phyloP scores from a whole-genome alignment of 1,140 invertebrate genomes.

The Lysiphlebus fabarum region DNA sequence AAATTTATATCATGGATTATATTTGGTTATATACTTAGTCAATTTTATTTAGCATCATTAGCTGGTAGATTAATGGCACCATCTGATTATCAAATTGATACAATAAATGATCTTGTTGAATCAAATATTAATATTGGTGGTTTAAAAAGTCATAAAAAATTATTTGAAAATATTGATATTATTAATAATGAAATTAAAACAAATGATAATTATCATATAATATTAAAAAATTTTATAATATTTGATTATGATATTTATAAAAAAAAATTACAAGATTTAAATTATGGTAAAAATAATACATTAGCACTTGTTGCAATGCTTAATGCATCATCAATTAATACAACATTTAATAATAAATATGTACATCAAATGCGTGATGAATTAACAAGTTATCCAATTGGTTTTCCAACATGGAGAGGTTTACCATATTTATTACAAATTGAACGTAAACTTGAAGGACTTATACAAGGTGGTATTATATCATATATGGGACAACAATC shows the following conservation, averaged over 20 bases:
- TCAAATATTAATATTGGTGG: slow-evolving; percentile 28
- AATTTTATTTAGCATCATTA: slow-evolving; percentile 43
- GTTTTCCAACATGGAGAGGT: slow-evolving; percentile 37
- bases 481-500: slow-evolving; percentile 24
- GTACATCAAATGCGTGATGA: slow-evolving; percentile 36
- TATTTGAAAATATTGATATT: slow-evolving; percentile 21
- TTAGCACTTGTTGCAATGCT: slow-evolving; percentile 37
- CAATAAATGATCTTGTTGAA: slow-evolving; percentile 20
- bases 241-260: slow-evolving; percentile 32
- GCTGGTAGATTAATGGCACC: slow-evolving; percentile 41
- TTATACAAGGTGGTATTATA: slow-evolving; percentile 36
- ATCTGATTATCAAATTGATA: slow-evolving; percentile 25
- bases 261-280: slow-evolving; percentile 24
- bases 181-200: slow-evolving; percentile 12
- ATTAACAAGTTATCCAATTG: slow-evolving; percentile 38
- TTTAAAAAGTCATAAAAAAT: slow-evolving; percentile 10
- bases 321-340: slow-evolving; percentile 32
- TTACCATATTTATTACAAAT: slow-evolving; percentile 36
- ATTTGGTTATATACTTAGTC: slow-evolving; percentile 42
- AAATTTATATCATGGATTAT: slow-evolving; percentile 42
- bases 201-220: too few relatives aligned
- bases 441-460: slow-evolving; percentile 27
- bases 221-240: slow-evolving; percentile 29
- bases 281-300: slow-evolving; percentile 27
- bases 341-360: slow-evolving; percentile 19